phyloP scores from a whole-genome alignment of 1,140 invertebrate species.

The Coelopa frigida region DNA sequence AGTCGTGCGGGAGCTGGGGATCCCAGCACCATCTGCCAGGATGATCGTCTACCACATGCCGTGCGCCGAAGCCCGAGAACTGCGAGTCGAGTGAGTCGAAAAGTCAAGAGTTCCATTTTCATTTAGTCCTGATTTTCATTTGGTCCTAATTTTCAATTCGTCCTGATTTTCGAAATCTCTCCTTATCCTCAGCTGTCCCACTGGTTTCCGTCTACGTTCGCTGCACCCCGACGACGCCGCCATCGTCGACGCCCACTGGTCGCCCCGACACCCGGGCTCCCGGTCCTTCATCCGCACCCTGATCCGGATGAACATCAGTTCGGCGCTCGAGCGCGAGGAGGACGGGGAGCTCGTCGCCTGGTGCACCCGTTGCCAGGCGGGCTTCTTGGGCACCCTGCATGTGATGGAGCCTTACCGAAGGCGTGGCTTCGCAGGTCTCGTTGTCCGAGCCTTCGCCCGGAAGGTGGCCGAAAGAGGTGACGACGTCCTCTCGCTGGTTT shows the following conservation, averaged over 20 bases:
- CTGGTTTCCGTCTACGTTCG: background rate
- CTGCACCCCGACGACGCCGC: background rate
- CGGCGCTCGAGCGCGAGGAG: conserved; percentile 4
- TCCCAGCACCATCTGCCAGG: background rate
- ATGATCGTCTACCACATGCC: background rate
- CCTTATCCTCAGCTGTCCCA: background rate
- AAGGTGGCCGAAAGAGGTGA: too few species aligned
- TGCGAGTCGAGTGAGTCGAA: background rate
- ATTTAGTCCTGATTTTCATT: background rate
- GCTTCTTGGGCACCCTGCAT: too few species aligned
- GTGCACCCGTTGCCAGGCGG: conserved; percentile 6
- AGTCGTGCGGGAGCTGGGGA: background rate
- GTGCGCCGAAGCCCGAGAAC: background rate
- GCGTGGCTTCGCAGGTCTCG: too few species aligned
- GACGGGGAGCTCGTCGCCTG: conserved; percentile 8
- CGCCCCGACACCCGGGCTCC: conserved; percentile 3
- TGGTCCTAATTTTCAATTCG: background rate
- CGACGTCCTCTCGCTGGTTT: too few species aligned
- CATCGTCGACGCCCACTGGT: conserved; percentile 4
- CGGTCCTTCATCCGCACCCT: conserved; percentile 1
- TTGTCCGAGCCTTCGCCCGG: too few species aligned
- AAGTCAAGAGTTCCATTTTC: background rate
- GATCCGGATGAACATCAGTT: conserved; percentile 6
- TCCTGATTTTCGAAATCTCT: background rate
- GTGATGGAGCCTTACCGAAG: too few species aligned